A percentile compares a stretch with the other conserved stretches of the same genome.
These are phyloP conservation scores for Drosophila neocordata DNA, from an alignment of 1,140 invertebrate genomes.

Conservation along the genomic window DNA sequence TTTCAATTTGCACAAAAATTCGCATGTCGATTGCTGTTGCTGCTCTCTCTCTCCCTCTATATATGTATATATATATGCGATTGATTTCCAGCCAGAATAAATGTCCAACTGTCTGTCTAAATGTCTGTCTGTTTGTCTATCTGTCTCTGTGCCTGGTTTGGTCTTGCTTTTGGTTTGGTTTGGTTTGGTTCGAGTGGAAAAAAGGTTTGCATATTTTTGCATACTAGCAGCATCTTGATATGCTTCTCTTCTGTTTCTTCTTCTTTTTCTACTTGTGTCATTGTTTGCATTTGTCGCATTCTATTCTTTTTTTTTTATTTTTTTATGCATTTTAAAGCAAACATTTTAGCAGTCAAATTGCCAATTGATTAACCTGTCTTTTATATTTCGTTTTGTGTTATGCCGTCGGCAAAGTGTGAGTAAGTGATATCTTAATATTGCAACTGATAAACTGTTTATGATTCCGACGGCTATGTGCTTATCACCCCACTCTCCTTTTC, in stretches of 20 bases:
- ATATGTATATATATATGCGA: too few relatives aligned
- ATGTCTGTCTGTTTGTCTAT: slow-evolving; percentile 5
- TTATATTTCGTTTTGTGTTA: background rate
- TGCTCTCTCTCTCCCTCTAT: slow-evolving; percentile 24
- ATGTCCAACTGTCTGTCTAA: slow-evolving; percentile 43
- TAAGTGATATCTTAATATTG: slow-evolving; percentile 5
- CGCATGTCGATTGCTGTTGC: slow-evolving; percentile 70
- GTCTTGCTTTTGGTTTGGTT: slow-evolving; percentile 8
- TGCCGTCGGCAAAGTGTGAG: background rate
- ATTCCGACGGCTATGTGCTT: too few relatives aligned
- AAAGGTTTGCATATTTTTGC: slow-evolving; percentile 31
- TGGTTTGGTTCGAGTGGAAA: slow-evolving; percentile 32
- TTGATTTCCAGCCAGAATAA: slow-evolving; percentile 65
- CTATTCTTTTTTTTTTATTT: slow-evolving; percentile 17
- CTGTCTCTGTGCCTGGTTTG: slow-evolving; percentile 6
- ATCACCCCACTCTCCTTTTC: too few relatives aligned
- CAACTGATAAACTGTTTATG: background rate
- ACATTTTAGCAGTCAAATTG: slow-evolving; percentile 7
- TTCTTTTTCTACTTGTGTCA: slow-evolving; percentile 39
- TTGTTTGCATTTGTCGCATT: slow-evolving; percentile 14
- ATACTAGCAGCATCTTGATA: background rate
- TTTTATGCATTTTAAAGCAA: background rate
- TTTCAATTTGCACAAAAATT: slow-evolving; percentile 77
- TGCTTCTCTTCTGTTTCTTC: slow-evolving; percentile 4
- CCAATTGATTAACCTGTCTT: slow-evolving; percentile 6